Conservation (phyloP, 2,888 invertebrate species). For the Chaetoderma sp. region DNA sequence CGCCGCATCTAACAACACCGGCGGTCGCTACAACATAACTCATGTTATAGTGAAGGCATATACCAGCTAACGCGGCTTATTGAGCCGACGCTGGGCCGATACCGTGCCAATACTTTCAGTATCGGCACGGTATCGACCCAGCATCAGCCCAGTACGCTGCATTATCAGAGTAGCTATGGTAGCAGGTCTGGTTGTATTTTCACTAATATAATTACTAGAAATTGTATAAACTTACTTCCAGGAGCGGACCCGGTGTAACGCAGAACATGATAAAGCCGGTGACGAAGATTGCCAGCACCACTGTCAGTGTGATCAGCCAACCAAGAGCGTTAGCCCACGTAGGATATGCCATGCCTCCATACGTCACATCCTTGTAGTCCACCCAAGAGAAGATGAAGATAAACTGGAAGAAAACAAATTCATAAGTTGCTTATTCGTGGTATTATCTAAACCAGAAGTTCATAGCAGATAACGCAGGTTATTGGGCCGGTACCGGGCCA, state of each 20-base stretch:
- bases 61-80: no score
- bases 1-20: no score
- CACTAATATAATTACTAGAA: no score
- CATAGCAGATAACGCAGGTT: no score
- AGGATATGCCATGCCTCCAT: conserved; percentile 50
- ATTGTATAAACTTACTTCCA: conserved; percentile 38
- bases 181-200: no score
- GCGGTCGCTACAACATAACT: no score
- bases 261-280: conserved; percentile 45
- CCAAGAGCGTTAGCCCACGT: conserved; percentile 62
- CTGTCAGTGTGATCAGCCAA: conserved; percentile 63
- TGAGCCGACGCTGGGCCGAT: no score
- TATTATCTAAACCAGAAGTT: neutral
- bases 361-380: conserved; percentile 53
- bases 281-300: conserved; percentile 52
- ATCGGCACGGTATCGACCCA: no score
- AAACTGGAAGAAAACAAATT: conserved; percentile 72
- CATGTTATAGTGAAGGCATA: no score
- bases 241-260: conserved; percentile 35
- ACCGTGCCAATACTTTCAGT: no score
- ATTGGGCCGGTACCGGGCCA: neutral
- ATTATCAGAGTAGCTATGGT: no score
- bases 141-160: no score
- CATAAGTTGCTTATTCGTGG: neutral
- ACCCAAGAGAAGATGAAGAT: conserved; percentile 65